Evolutionary conservation across 2,888 invertebrate genomes (phyloP).

Genomic region (Schizaphis graminum): DNA sequence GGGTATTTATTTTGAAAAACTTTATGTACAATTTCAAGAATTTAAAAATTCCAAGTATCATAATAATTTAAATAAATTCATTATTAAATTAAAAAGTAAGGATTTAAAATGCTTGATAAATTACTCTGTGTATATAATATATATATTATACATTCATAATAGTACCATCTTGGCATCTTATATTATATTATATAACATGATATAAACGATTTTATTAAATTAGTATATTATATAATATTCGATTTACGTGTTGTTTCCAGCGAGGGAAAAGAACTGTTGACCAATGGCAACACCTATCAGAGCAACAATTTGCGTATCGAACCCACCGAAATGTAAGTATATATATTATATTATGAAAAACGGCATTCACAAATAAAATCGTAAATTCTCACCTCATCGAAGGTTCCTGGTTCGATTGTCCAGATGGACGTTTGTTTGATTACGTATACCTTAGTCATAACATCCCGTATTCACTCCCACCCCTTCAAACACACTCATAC

Average conservation of each 20-base stretch:
- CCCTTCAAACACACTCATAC: neutral
- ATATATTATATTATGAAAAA: neutral
- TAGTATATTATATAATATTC: neutral
- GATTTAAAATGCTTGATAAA: no score
- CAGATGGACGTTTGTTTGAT: neutral
- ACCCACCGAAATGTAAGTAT: slow-evolving; percentile 57
- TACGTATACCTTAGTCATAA: neutral
- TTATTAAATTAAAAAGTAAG: no score
- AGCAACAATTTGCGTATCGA: slow-evolving; percentile 60
- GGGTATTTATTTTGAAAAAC: no score
- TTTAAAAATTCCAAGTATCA: no score
- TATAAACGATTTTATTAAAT: neutral
- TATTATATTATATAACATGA: neutral
- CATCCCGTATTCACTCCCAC: neutral
- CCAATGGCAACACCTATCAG: slow-evolving; percentile 74
- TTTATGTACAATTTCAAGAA: no score
- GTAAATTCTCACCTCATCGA: neutral
- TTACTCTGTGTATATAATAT: neutral
- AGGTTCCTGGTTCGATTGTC: neutral
- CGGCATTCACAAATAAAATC: neutral
- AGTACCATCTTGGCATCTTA: neutral
- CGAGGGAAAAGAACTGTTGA: slow-evolving; percentile 84
- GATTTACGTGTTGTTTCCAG: slow-evolving; percentile 66
- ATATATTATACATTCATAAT: neutral
- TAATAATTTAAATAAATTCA: no score